phyloP scores from a whole-genome alignment of 2,888 invertebrate genomes.

The Anoncus sp. region DNA sequence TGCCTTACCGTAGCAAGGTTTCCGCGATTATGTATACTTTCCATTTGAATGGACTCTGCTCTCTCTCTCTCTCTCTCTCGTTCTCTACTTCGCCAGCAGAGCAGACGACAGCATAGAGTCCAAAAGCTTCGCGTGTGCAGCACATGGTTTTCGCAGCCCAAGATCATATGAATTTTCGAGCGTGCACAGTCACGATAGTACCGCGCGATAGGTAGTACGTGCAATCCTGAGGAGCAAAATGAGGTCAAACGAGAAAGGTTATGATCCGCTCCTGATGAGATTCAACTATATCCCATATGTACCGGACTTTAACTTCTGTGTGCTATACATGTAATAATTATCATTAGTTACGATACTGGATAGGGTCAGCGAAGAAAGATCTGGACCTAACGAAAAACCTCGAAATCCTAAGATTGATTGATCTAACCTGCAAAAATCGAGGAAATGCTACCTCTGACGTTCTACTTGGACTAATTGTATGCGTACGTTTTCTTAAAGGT shows the following conservation, averaged over 20 bases:
- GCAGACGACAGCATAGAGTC: too few relatives aligned
- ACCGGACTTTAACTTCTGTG: conserved; percentile 1
- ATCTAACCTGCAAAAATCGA: too few relatives aligned
- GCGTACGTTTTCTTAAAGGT: neutral
- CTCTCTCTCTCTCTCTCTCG: neutral
- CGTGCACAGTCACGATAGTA: too few relatives aligned
- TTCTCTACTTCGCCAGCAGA: neutral
- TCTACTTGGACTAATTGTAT: too few relatives aligned
- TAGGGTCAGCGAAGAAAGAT: too few relatives aligned
- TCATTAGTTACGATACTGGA: too few relatives aligned
- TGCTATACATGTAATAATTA: neutral
- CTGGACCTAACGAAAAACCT: too few relatives aligned
- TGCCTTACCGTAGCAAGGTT: conserved; percentile 27
- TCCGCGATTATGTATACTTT: conserved; percentile 34
- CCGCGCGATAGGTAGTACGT: conserved; percentile 23
- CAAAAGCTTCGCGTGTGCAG: neutral
- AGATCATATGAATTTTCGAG: conserved; percentile 60
- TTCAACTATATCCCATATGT: conserved; percentile 21
- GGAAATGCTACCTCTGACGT: too few relatives aligned
- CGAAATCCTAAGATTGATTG: too few relatives aligned
- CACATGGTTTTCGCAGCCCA: conserved; percentile 60
- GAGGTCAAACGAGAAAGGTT: conserved; percentile 51
- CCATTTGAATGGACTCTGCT: conserved; percentile 38
- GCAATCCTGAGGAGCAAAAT: conserved; percentile 36
- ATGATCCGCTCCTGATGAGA: conserved; percentile 45